Base-by-base conservation (phyloP, 2,797 vertebrate genomes). In the Phataginus tricuspis region DNA sequence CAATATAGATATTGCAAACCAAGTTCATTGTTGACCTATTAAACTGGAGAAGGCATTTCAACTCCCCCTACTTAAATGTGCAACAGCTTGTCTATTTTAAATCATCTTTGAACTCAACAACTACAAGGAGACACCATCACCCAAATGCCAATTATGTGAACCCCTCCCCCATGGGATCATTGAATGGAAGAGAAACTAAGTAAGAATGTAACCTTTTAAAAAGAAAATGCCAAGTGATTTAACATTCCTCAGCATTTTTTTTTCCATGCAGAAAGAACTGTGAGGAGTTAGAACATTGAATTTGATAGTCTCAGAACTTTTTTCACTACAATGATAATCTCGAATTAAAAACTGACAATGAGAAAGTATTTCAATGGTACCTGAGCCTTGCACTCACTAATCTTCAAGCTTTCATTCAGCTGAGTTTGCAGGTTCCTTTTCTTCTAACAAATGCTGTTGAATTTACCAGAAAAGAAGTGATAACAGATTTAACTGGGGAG, bases 321-420 rank as follows among this genome's bases (percentile, higher is more conserved):
- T 68, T 84, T 64, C 21, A 93, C 55, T 96, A 53, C 90, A 96
- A 61, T 97, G 94, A 97, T 97, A 94, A 97, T 97, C 91, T 97
- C 95, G 89, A 78, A 78, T 97, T 97, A 96, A 98, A 96, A 97
- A 8, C 7, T 42, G 96, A 27, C 16, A 97, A 64, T 45, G n/a
- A 31, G 88, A 78, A 94, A 95, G 23, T 92, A 93, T 97, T 97
- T 97, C 91, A 86, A 19, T 96, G 51, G 55, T 95, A 27, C 4
- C 27, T 71, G 14, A 96, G 10, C 13, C 80, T 10, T 71, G 16
- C 4, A 57, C 19, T 88, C 25, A 37, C 15, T 68, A 34, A 45
- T 95, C 96, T 77, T 96, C 59, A 94, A 51, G 57, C 77, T 96
- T 80, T 96, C 82, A 51, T 96, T 97, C 86, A 94, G 5, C 80